Base-by-base conservation (phyloP, 2,888 invertebrate species). In the Plebejus anna region DNA sequence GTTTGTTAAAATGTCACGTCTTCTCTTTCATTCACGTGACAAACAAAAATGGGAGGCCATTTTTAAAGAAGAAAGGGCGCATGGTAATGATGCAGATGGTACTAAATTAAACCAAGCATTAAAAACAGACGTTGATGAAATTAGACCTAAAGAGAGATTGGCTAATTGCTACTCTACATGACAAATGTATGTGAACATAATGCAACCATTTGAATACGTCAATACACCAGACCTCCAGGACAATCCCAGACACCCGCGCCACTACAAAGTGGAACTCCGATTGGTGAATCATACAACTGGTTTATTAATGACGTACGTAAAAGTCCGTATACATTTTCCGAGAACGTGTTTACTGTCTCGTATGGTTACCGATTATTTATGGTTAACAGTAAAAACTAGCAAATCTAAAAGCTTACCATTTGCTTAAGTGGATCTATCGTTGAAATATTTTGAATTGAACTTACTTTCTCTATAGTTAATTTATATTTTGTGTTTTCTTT, bases 201-300 rank as follows among this genome's bases (percentile, higher is more conserved):
- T 78, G 77, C 75, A 76, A 70, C 78, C 76, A 79, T 81, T 80
- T 79, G 79, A 80, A 81, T 81, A 80, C 78, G 78, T 78, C 77
- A 78, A 80, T 78, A 81, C 79, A 78, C 79, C 80, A 80, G 79
- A 81, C 80, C 78, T 79, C 80, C 82, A 81, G 79, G 80, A 76
- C 79, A 82, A 82, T 71, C 32, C 78, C 80, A 81, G 82, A 81
- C 82, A 0, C 22, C 22, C 22, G 22, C 22, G 80, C 80, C 79
- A 77, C 77, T 79, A 81, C 82, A 83, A 82, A 78, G 80, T 81
- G 82, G 81, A 81, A 82, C 82, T 80, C 82, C 82, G 82, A 81
- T 82, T 83, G 80, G 84, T 89, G 84, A 88, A 83, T 89, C 88
- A 89, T 84, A 80, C 82, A 79, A 84, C 82, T 80, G 82, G 81